Base-by-base conservation (phyloP, 2,113 vertebrate genomes). In the Pteruthius melanotis region DNA sequence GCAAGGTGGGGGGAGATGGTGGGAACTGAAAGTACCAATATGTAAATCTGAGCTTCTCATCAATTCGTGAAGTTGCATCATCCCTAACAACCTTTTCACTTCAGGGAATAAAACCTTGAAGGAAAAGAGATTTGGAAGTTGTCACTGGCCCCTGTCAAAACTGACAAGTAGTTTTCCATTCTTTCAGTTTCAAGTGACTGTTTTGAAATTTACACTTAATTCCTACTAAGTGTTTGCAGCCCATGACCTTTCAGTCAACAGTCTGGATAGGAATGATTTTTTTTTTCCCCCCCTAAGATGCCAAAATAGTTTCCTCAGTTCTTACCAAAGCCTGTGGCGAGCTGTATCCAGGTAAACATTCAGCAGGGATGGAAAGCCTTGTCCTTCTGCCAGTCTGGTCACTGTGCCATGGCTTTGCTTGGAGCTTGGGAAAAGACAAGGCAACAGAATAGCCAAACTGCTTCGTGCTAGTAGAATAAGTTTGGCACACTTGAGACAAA, bases 1-100 rank as follows among this genome's bases (percentile, higher is more conserved):
- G 4, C 33, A 31, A 49, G n/a, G n/a, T 2, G 0, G 3, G 37
- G 49, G 52, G 6, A 42, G 15, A 7, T 10, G n/a, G n/a, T 49
- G 39, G 28, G 24, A 82, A 39, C 33, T 24, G 18, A 15, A 49
- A 89, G 59, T 68, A 59, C 44, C 54, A 19, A 1, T 9, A 7
- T 10, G 17, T 44, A 56, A 39, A 56, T 57, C 30, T 42, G 65
- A 71, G 47, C 35, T 77, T 50, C 68, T 50, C 2, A 0, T 64
- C 75, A n/a, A 0, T 57, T 49, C 23, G 2, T 35, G 20, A 20
- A 31, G 30, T 59, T 70, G 18, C 27, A 30, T 68, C 44, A 60
- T 54, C 70, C 52, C 44, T 35, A 40, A 68, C n/a, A 57, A 60
- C 21, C 27, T 75, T 70, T 69, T 86, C 56, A 45, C n/a, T 50